A percentile compares a stretch with the other conserved stretches of the same genome.
Conservation (phyloP, 2,113 vertebrate species). For the Raja brachyura region DNA sequence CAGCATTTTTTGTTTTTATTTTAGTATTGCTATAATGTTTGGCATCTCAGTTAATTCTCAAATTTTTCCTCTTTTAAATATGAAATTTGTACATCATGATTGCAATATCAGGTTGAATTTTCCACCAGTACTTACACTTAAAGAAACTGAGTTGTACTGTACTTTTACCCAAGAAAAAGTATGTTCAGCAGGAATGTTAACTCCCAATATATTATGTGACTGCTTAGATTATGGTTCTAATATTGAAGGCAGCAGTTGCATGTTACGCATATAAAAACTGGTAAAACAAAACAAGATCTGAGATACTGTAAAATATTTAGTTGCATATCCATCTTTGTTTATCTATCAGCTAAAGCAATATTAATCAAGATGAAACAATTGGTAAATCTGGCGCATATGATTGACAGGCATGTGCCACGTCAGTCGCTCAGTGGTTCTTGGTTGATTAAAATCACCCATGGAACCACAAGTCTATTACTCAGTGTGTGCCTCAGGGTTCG, state of each 20-base stretch:
- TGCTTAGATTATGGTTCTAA: neutral
- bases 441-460: neutral
- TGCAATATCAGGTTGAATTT: neutral
- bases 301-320: neutral
- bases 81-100: neutral
- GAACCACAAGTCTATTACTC: neutral
- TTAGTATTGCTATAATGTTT: neutral
- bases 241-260: neutral
- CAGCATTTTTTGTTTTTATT: too few relatives aligned
- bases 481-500: too few relatives aligned
- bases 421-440: too few relatives aligned
- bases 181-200: neutral
- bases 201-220: neutral
- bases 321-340: neutral
- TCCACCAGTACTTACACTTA: neutral
- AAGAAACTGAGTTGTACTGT: neutral
- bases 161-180: neutral
- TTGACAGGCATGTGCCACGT: too few relatives aligned
- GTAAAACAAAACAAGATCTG: constrained; percentile 23
- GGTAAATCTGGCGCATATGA: too few relatives aligned
- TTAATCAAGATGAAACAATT: neutral
- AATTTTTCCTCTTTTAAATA: neutral
- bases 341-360: neutral
- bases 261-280: neutral
- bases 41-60: neutral